A percentile compares a stretch with the other conserved stretches of the same genome.
These are phyloP conservation scores for Leiothrix lutea DNA, from an alignment of 2,113 vertebrate species.

Conservation along the genomic window DNA sequence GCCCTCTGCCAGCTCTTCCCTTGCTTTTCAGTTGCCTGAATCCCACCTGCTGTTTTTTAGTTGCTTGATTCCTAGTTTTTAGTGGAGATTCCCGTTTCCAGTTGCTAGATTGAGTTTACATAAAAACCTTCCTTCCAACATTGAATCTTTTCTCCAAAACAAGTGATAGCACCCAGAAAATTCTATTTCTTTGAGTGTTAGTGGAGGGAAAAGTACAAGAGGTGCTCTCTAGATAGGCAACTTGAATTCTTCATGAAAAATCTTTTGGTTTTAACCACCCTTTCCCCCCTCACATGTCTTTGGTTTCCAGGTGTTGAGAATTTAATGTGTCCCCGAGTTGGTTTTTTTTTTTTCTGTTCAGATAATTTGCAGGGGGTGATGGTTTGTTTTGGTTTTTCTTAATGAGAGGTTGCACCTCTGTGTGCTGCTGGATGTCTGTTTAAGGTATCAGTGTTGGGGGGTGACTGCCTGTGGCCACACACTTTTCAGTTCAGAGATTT, in stretches of 20 bases:
- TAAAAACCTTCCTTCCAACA: not conserved
- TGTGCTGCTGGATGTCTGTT: not conserved
- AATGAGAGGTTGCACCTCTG: not conserved
- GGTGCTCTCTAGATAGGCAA: not conserved
- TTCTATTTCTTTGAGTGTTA: not conserved
- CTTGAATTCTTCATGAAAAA: not conserved
- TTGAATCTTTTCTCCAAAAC: not conserved
- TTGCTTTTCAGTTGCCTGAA: not conserved
- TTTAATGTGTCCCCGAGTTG: not conserved
- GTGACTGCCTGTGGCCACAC: not conserved
- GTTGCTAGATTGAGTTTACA: not conserved
- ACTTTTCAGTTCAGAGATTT: not conserved
- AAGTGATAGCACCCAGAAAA: not conserved
- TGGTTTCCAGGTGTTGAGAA: not conserved
- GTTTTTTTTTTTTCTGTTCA: not conserved
- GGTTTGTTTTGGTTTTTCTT: not conserved
- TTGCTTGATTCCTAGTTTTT: not conserved
- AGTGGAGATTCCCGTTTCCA: not conserved
- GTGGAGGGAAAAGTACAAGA: not conserved
- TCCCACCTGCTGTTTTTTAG: not conserved
- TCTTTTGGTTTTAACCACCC: not conserved
- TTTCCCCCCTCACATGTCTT: not conserved
- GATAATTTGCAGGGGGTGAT: not conserved
- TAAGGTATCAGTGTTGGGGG: not conserved
- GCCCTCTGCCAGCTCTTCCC: not conserved